Evolutionary conservation across 2,113 vertebrate genomes (phyloP), one percentile per base, ranked within the genome.

Genomic region (Macquaria ambigua): DNA sequence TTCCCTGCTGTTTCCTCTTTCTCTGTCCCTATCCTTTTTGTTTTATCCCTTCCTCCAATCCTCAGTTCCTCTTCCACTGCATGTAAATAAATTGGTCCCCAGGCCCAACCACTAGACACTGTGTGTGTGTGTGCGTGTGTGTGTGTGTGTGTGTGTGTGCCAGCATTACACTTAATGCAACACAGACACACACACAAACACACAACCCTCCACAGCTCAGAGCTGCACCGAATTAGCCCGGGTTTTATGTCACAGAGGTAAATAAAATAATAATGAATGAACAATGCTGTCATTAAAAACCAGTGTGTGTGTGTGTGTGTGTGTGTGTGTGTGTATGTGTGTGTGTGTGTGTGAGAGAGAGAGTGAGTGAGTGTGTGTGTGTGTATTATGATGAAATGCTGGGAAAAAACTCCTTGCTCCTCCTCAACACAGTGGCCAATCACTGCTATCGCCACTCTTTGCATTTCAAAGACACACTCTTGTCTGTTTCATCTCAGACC

Each of bases 81-180:
- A 94, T 94, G 94, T 95, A 94, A 95, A 95, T 95, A 95, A 96
- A 96, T 94, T 95, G 95, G 93, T 95, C 94, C 93, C 93, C 48
- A 79, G 90, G 90, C 83, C 84, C 93, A 75, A 68, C n/a, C 55
- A 87, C 77, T 74, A 80, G 69, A 88, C 80, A 70, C 52, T 61
- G 41, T 72, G 70, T 70, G 76, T 80, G 53, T 52, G 56, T 53
- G 34, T 59, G 79, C 52, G 46, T 53, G 63, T 43, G 43, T 52
- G 62, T 68, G 78, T 52, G 62, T 71, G 62, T 50, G 78, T 39
- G 62, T 63, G 85, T 4, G 68, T 3, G 43, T n/a, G 80, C 31
- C 34, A 69, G 58, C 39, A 50, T 50, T 72, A 75, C 76, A 77
- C 81, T 52, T 34, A 70, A 46, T 58, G 77, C 68, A 69, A 46